Conservation (phyloP, 1,140 invertebrate species). For the Penaeus vannamei region DNA sequence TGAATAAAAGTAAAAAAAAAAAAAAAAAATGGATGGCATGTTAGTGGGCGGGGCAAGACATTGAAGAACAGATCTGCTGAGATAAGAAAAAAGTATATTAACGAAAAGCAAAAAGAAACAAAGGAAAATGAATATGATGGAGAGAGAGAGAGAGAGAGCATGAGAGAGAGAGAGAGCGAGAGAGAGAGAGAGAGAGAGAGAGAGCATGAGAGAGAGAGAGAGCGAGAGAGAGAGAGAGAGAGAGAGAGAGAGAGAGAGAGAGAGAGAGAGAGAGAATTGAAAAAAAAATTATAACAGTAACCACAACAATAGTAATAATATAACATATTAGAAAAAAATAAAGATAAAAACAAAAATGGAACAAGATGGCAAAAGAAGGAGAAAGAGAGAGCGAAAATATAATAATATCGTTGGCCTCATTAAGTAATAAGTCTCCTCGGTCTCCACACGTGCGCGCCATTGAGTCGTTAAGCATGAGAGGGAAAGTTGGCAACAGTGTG, state of each 20-base stretch:
- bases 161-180: background rate
- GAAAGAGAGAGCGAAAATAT: too few species aligned
- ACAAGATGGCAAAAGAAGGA: too few species aligned
- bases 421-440: too few species aligned
- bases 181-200: too few species aligned
- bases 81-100: background rate
- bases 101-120: background rate
- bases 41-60: background rate
- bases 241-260: slow-evolving; percentile 22
- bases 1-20: too few species aligned
- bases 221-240: background rate
- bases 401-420: too few species aligned
- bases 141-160: slow-evolving; percentile 11
- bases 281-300: background rate
- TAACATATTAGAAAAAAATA: background rate
- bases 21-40: too few species aligned
- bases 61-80: background rate
- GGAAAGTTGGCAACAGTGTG: too few species aligned
- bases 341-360: too few species aligned
- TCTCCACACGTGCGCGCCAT: too few species aligned
- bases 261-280: background rate
- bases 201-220: too few species aligned
- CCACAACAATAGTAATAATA: background rate
- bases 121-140: background rate
- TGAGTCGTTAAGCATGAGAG: too few species aligned